A percentile compares a stretch with the other conserved stretches of the same genome.
Evolutionary conservation across 2,113 vertebrate species (phyloP).

Genomic region (Ellobius talpinus): DNA sequence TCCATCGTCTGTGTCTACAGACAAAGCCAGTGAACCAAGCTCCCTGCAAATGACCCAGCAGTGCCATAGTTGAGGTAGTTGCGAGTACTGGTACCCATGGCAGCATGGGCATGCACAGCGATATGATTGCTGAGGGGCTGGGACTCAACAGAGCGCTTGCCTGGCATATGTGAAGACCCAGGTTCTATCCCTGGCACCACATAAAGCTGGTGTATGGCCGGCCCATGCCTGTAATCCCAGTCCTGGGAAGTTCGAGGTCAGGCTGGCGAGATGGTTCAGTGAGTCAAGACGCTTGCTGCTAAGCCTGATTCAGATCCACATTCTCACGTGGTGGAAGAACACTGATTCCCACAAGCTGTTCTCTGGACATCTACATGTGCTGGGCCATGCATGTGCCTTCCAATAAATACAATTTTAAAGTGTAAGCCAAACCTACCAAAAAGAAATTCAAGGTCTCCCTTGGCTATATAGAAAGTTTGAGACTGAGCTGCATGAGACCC

Average conservation of each 20-base stretch:
- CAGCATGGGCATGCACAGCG: accelerated
- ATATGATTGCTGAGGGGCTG: accelerated
- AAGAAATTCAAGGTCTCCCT: background rate
- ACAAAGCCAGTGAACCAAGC: background rate
- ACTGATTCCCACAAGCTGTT: background rate
- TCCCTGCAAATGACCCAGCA: background rate
- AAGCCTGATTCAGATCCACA: background rate
- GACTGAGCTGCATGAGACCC: background rate
- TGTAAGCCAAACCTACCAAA: background rate
- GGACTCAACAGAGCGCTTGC: background rate
- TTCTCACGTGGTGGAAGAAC: background rate
- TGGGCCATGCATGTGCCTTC: background rate
- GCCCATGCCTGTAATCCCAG: background rate
- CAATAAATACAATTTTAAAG: background rate
- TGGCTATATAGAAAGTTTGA: background rate
- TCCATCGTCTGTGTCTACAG: background rate
- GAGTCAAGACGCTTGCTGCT: background rate
- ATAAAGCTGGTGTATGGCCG: background rate
- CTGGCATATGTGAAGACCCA: background rate
- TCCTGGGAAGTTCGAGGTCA: background rate
- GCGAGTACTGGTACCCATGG: accelerated
- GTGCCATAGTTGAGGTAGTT: background rate
- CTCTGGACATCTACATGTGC: background rate
- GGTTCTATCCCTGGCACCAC: background rate
- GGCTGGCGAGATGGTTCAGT: background rate